Conservation (phyloP, 2,888 invertebrate genomes). For the Leptothorax acervorum region DNA sequence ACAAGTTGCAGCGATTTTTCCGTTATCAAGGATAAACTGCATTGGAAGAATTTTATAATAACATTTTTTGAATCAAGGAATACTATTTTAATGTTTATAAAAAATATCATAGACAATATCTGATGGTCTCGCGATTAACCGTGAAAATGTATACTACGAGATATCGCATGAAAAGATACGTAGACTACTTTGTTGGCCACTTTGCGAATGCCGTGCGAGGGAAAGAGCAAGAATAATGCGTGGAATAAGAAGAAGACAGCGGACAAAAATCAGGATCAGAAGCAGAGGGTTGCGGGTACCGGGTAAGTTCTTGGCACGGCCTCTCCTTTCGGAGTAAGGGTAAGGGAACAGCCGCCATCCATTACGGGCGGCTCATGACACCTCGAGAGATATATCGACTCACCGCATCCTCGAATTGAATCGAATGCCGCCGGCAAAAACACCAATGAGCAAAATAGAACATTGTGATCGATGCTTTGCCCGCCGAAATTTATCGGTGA, state of each 20-base stretch:
- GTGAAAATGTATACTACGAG: slow-evolving; percentile 30
- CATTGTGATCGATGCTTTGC: slow-evolving; percentile 84
- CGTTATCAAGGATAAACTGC: background rate
- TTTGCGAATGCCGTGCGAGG: slow-evolving; percentile 50
- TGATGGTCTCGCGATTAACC: slow-evolving; percentile 58
- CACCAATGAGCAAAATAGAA: slow-evolving; percentile 85
- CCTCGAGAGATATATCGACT: slow-evolving; percentile 84
- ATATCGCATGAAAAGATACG: slow-evolving; percentile 12
- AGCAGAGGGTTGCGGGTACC: slow-evolving; percentile 68
- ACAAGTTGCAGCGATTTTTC: slow-evolving; percentile 9
- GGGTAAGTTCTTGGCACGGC: slow-evolving; percentile 82
- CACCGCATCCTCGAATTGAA: slow-evolving; percentile 85
- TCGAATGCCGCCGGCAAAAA: slow-evolving; percentile 84
- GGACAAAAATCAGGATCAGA: slow-evolving; percentile 73
- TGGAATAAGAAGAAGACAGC: slow-evolving; percentile 60
- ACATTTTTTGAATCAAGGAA: background rate
- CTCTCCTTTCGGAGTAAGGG: slow-evolving; percentile 82
- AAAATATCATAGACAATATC: background rate
- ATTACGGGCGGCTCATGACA: slow-evolving; percentile 84
- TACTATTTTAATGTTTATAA: background rate
- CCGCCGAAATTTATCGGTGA: slow-evolving; percentile 83
- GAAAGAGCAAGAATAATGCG: slow-evolving; percentile 58
- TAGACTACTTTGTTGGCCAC: slow-evolving; percentile 26
- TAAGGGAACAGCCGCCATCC: slow-evolving; percentile 84
- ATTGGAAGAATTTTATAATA: background rate